Evolutionary conservation across 2,113 vertebrate genomes (phyloP).

Genomic region (Todiramphus chloris): DNA sequence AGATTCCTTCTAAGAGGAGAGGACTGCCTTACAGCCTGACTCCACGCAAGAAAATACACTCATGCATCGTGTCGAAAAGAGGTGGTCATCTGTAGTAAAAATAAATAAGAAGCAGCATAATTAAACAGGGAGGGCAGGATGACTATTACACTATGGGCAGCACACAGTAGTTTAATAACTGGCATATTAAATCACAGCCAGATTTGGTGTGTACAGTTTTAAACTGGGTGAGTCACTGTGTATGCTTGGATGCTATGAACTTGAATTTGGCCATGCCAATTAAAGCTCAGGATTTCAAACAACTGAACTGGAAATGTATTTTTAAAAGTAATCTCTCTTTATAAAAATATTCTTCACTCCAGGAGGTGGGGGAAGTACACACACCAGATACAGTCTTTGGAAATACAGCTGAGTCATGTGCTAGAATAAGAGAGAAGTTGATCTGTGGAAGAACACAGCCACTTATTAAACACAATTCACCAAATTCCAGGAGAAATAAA

Average conservation of each 20-base stretch:
- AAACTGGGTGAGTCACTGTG: slow-evolving; percentile 4
- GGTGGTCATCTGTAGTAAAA: not conserved
- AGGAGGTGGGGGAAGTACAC: not conserved
- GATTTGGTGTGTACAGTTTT: not conserved
- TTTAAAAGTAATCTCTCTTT: not conserved
- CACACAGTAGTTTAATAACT: not conserved
- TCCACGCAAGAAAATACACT: not conserved
- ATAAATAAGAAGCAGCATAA: not conserved
- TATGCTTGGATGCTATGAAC: not conserved
- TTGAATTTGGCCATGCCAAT: slow-evolving; percentile 9
- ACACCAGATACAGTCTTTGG: not conserved
- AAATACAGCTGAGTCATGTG: slow-evolving; percentile 49
- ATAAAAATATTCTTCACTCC: not conserved
- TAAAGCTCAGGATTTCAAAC: not conserved
- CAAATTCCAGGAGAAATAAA: not conserved
- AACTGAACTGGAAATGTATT: not conserved
- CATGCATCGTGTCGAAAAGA: not conserved
- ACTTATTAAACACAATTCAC: not conserved
- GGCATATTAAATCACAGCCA: not conserved
- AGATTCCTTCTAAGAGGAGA: not conserved
- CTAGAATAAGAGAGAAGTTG: not conserved
- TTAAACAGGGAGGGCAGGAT: not conserved
- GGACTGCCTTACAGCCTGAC: not conserved
- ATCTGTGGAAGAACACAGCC: not conserved
- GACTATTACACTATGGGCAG: not conserved